Percentiles rank a stretch among this genome's conserved stretches.
phyloP scores from a whole-genome alignment of 2,797 vertebrate species.

The Crocodylus rhombifer region DNA sequence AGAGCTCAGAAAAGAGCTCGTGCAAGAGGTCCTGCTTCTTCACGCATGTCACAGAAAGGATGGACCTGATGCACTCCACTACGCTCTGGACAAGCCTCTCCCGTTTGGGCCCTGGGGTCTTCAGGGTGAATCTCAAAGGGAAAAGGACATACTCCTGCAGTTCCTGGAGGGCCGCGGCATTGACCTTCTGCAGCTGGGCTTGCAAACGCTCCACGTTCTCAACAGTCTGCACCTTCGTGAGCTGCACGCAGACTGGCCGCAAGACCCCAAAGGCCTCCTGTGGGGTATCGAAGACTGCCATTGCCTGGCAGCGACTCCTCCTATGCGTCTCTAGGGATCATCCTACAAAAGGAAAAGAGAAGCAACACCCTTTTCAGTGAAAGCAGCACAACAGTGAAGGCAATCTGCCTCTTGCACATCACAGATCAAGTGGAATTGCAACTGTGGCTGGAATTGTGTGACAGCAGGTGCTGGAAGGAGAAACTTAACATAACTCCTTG shows the following conservation, averaged over 20 bases:
- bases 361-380: conserved; percentile 2
- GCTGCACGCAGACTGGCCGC: conserved; percentile 90
- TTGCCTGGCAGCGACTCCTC: background rate
- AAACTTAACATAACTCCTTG: background rate
- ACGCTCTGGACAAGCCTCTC: conserved; percentile 86
- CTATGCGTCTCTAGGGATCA: background rate
- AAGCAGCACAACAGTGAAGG: background rate
- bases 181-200: conserved; percentile 80
- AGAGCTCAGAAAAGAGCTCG: conserved; percentile 91
- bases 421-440: background rate
- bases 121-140: conserved; percentile 91
- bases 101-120: conserved; percentile 84
- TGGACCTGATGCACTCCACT: conserved; percentile 83
- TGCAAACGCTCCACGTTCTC: conserved; percentile 85
- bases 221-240: conserved; percentile 87
- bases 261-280: conserved; percentile 91
- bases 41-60: conserved; percentile 89
- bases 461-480: background rate
- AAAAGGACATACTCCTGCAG: conserved; percentile 96
- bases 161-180: conserved; percentile 89
- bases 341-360: conserved; percentile 28
- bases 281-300: conserved; percentile 88
- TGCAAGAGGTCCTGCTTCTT: conserved; percentile 86
- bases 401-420: background rate
- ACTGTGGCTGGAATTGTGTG: background rate